Evolutionary conservation across 92 coral and sea anemone genomes (phyloP), one percentile per base, ranked within the genome.

Genomic region (Montipora capitata): DNA sequence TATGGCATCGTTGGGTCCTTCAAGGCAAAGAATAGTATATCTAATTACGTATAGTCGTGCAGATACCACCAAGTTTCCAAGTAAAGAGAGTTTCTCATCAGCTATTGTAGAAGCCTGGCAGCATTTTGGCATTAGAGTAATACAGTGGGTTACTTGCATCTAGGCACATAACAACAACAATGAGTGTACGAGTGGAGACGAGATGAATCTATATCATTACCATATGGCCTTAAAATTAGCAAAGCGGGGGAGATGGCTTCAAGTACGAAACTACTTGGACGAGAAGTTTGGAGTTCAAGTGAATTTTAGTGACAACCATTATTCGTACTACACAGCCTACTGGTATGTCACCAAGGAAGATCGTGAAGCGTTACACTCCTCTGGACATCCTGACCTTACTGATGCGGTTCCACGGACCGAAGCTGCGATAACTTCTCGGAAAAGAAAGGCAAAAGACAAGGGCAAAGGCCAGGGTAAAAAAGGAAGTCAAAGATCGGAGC

Each of bases 251-350:
- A 48, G 52, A 48, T 48, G 52, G 52, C 52, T 48, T 48, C 52
- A 68, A 68, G 73, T 68, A 10, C 6, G 73, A 68, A 68, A 68
- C 13, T 68, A 68, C 12, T 35, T 68, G 45, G 73, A 68, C 12
- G 13, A 68, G 45, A 68, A 35, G 45, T 38, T 8, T 39, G 73
- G 45, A 10, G 8, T 68, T 13, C 51, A 68, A 11, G 51, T 40
- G 13, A 68, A 40, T 10, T 68, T 40, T 39, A 68, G 73, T 68
- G 73, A 68, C 12, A 68, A 39, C 6, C 49, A 68, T 38, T 39
- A 13, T 15, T 35, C 13, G 5, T 40, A 35, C 73, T 68, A 68
- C 44, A 68, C 45, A 3, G 73, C 49, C 3, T 68, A 68, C 73
- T n/a, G 5, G n/a, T 68, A 68, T 13, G 52, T 71, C 10, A 51